Evolutionary conservation across 2,888 invertebrate genomes (phyloP).

Genomic region (Parnassius apollo): DNA sequence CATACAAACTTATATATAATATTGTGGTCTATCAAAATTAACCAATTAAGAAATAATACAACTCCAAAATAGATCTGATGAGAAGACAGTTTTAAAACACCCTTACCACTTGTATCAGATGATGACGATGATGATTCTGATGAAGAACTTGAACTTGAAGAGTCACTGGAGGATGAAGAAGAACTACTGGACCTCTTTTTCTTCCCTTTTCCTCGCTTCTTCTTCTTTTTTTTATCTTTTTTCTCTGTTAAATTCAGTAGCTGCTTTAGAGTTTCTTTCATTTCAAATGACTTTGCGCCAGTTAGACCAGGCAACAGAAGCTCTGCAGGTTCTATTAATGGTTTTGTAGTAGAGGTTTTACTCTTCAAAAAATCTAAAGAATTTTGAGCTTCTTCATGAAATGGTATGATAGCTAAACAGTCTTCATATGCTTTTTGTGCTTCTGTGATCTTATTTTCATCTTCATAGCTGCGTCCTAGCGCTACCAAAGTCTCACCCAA

Average conservation of each 20-base stretch:
- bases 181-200: conserved; percentile 83
- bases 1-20: too few relatives aligned
- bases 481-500: conserved; percentile 96
- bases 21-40: too few relatives aligned
- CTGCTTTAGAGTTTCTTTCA: conserved; percentile 85
- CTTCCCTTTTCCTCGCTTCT: conserved; percentile 84
- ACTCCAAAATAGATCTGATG: too few relatives aligned
- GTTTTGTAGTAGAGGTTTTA: conserved; percentile 81
- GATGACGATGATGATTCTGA: conserved; percentile 82
- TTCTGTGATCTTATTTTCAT: conserved; percentile 91
- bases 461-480: conserved; percentile 92
- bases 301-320: conserved; percentile 82
- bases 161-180: conserved; percentile 85
- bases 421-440: conserved; percentile 92
- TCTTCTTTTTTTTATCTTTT: conserved; percentile 85
- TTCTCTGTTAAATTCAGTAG: conserved; percentile 82
- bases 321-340: conserved; percentile 84
- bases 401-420: conserved; percentile 90
- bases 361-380: conserved; percentile 90
- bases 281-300: conserved; percentile 80
- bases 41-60: too few relatives aligned
- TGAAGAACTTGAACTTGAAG: conserved; percentile 83
- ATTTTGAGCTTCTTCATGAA: conserved; percentile 92
- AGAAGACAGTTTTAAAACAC: conserved; percentile 17
- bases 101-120: conserved; percentile 76